Conservation (phyloP, 2,113 vertebrate species). For the Lagopus muta region DNA sequence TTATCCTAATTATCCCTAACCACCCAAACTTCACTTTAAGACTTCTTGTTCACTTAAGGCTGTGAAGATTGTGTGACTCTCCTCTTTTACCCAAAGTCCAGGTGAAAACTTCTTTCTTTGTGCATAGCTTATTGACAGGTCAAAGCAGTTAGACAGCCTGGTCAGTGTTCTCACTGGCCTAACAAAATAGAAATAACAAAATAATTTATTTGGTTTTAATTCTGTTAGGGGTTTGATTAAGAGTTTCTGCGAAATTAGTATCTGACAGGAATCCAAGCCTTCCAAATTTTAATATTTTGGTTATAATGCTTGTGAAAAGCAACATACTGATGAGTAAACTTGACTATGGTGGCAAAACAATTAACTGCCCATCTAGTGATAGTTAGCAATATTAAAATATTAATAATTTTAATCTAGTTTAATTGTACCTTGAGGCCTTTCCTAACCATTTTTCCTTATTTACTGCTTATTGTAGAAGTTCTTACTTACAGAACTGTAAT, state of each 20-base stretch:
- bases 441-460: background rate
- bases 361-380: background rate
- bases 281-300: background rate
- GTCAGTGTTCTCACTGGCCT: background rate
- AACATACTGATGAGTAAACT: background rate
- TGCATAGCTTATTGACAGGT: background rate
- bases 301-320: background rate
- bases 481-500: background rate
- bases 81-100: background rate
- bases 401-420: background rate
- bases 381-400: background rate
- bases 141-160: background rate
- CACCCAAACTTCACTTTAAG: background rate
- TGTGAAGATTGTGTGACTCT: background rate
- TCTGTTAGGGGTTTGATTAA: background rate
- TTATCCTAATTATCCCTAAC: background rate
- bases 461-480: background rate
- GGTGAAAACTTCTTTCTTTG: background rate
- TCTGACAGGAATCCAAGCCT: background rate
- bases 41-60: background rate
- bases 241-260: background rate
- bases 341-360: background rate
- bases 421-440: background rate
- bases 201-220: background rate
- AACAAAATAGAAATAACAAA: background rate